phyloP scores from a whole-genome alignment of 2,797 vertebrate genomes.

The Simalia tracyae region DNA sequence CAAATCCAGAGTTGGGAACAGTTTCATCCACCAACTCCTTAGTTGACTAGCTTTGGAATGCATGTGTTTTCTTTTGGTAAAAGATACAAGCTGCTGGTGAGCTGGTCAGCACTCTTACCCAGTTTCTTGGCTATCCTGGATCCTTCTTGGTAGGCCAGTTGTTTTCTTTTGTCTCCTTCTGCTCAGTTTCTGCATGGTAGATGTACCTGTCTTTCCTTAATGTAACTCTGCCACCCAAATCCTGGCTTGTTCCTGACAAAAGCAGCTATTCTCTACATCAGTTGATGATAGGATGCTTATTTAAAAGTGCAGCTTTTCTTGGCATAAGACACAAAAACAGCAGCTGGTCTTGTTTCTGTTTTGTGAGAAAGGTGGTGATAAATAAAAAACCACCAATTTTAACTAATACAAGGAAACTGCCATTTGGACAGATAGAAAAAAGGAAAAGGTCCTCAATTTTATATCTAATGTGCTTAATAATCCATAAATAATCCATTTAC shows the following conservation, averaged over 20 bases:
- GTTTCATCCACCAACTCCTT: background rate
- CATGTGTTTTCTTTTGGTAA: background rate
- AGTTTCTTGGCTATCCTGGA: background rate
- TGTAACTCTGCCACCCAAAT: background rate
- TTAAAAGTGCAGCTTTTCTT: background rate
- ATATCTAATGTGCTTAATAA: background rate
- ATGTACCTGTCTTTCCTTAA: background rate
- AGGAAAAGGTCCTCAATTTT: background rate
- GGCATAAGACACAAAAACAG: background rate
- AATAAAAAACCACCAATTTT: background rate
- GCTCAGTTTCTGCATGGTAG: background rate
- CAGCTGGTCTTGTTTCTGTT: background rate
- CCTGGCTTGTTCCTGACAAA: background rate
- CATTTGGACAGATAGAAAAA: background rate
- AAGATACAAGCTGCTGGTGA: background rate
- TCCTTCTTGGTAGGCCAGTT: background rate
- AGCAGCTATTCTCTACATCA: background rate
- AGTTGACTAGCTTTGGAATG: background rate
- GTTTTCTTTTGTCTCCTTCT: background rate
- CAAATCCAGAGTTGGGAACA: background rate
- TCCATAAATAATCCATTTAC: background rate
- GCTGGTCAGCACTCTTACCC: background rate
- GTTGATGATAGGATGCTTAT: background rate
- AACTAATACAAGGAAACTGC: background rate
- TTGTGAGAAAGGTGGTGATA: background rate